Evolutionary conservation across 2,113 vertebrate genomes (phyloP).

Genomic region (Cacatua alba): DNA sequence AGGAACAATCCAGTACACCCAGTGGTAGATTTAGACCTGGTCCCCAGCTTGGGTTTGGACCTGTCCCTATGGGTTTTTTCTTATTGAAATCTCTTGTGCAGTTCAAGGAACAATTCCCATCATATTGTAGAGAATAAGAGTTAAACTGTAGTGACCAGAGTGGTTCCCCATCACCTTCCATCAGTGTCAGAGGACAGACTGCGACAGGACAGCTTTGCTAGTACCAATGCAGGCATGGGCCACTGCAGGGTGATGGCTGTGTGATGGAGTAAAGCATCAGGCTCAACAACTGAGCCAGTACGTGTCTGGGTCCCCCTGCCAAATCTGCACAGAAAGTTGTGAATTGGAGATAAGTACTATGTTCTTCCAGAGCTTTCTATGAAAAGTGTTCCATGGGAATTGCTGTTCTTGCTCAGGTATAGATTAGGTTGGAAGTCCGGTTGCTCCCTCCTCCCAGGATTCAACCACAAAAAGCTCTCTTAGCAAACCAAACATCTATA

Average conservation of each 20-base stretch:
- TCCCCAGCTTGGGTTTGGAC: neutral
- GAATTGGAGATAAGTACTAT: neutral
- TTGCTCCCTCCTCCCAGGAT: neutral
- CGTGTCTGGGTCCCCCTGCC: neutral
- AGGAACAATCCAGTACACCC: neutral
- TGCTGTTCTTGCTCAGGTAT: neutral
- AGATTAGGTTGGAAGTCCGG: neutral
- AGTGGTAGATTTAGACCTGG: neutral
- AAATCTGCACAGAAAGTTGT: neutral
- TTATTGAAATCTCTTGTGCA: neutral
- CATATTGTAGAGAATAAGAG: neutral
- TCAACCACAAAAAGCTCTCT: neutral
- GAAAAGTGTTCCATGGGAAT: neutral
- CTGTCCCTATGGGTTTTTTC: neutral
- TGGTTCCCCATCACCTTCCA: neutral
- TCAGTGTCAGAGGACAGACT: neutral
- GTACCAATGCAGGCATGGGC: neutral
- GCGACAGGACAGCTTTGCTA: neutral
- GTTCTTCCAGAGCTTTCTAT: neutral
- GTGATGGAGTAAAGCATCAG: accelerated
- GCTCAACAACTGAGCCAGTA: neutral
- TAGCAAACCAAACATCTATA: neutral
- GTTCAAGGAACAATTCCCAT: neutral
- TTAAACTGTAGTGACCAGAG: neutral
- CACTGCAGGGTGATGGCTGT: neutral